phyloP scores from a whole-genome alignment of 2,113 vertebrate genomes.

The Sterna hirundo region DNA sequence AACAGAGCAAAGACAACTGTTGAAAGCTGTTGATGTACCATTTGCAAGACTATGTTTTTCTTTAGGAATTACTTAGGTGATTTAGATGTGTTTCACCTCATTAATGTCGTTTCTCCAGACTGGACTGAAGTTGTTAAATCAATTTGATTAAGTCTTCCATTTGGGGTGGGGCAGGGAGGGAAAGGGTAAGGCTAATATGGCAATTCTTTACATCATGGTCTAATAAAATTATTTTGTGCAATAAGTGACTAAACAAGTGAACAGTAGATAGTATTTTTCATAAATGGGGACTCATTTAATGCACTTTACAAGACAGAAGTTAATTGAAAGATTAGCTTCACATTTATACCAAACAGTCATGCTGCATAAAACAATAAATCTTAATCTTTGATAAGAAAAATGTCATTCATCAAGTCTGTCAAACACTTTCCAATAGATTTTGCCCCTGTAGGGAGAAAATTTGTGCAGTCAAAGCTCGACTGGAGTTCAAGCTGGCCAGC shows the following conservation, averaged over 20 bases:
- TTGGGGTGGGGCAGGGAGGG: background rate
- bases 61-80: background rate
- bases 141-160: background rate
- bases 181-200: background rate
- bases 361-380: background rate
- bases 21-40: background rate
- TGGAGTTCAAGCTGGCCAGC: background rate
- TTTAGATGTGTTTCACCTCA: background rate
- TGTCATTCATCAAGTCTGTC: background rate
- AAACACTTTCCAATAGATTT: background rate
- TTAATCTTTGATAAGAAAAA: background rate
- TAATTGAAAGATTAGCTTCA: background rate
- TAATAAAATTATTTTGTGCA: background rate
- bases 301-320: background rate
- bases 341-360: background rate
- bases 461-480: fast-evolving
- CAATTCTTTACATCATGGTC: background rate
- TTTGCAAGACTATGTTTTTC: background rate
- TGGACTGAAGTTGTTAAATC: background rate
- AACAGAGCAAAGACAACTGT: background rate
- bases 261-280: background rate
- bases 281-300: background rate
- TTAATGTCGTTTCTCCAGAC: background rate
- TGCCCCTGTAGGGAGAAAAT: background rate
- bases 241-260: background rate